These are phyloP conservation scores for Notolabrus celidotus DNA, from an alignment of 2,797 vertebrate genomes.

Conservation along the genomic window DNA sequence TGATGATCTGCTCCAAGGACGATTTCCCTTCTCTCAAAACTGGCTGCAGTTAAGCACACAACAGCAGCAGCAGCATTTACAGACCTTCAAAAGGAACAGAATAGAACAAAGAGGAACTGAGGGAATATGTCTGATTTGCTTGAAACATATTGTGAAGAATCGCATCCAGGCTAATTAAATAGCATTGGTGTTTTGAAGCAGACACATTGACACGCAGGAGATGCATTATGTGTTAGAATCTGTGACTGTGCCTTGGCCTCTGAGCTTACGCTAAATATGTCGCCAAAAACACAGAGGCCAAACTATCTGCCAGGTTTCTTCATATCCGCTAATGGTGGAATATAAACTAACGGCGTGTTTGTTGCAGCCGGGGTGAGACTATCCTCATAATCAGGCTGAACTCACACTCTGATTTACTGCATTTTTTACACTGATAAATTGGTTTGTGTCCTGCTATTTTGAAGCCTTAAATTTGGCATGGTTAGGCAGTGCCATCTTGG, in stretches of 20 bases:
- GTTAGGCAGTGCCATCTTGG: not conserved
- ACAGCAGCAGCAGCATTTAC: slow-evolving; percentile 50
- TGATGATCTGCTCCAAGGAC: slow-evolving; percentile 79
- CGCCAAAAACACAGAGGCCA: not conserved
- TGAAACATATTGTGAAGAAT: slow-evolving; percentile 34
- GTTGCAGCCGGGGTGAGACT: not conserved
- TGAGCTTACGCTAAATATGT: not conserved
- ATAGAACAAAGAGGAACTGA: slow-evolving; percentile 55
- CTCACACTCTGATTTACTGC: not conserved
- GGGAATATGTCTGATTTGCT: slow-evolving; percentile 52
- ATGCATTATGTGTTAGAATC: not conserved
- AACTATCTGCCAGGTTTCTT: not conserved
- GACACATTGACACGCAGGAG: slow-evolving; percentile 7
- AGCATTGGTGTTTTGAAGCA: slow-evolving; percentile 34
- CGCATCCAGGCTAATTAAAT: slow-evolving; percentile 55
- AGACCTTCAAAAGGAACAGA: slow-evolving; percentile 66
- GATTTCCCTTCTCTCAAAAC: slow-evolving; percentile 66
- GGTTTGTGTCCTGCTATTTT: not conserved
- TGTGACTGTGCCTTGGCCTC: slow-evolving; percentile 3
- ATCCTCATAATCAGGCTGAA: not conserved
- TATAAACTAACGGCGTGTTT: slow-evolving; percentile 13
- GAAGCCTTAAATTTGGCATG: not conserved
- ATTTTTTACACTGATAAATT: not conserved
- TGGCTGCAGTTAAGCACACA: slow-evolving; percentile 54
- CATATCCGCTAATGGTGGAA: slow-evolving; percentile 13